Percentiles rank a stretch among this genome's conserved stretches.
Conservation (phyloP, 2,888 invertebrate species). For the Tyria jacobaeae region DNA sequence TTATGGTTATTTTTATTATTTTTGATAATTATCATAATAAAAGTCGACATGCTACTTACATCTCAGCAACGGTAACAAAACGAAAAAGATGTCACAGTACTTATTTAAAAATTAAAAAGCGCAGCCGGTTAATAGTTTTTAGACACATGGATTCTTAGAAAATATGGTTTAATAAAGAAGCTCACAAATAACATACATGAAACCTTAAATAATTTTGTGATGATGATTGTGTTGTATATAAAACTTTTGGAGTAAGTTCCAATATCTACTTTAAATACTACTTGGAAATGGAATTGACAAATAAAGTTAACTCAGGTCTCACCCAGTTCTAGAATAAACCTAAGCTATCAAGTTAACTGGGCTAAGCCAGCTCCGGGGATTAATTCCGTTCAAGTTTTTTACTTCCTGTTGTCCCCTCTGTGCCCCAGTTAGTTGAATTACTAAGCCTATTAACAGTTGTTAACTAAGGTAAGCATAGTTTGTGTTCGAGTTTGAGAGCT, state of each 20-base stretch:
- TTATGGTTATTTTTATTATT: too few relatives aligned
- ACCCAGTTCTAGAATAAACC: constrained; percentile 69
- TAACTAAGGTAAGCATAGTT: constrained; percentile 46
- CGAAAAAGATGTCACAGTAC: too few relatives aligned
- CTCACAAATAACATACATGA: too few relatives aligned
- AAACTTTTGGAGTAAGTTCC: constrained; percentile 8
- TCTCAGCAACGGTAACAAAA: too few relatives aligned
- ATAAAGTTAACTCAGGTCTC: constrained; percentile 66
- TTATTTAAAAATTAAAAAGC: too few relatives aligned
- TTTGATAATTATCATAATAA: too few relatives aligned
- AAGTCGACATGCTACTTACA: too few relatives aligned
- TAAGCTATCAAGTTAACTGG: constrained; percentile 66
- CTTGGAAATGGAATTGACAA: constrained; percentile 60
- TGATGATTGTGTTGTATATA: too few relatives aligned
- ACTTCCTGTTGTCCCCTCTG: constrained; percentile 42
- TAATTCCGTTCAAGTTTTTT: constrained; percentile 47
- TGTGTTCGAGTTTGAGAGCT: constrained; percentile 32
- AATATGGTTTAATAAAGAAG: too few relatives aligned
- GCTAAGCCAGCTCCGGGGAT: constrained; percentile 57
- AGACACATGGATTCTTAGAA: too few relatives aligned
- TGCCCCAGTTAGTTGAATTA: constrained; percentile 53
- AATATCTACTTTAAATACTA: constrained; percentile 45
- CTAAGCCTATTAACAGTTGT: constrained; percentile 67
- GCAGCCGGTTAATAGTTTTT: too few relatives aligned
- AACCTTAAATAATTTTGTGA: too few relatives aligned